Evolutionary conservation across 1,140 invertebrate genomes (phyloP).

Genomic region (Theocolax elegans): DNA sequence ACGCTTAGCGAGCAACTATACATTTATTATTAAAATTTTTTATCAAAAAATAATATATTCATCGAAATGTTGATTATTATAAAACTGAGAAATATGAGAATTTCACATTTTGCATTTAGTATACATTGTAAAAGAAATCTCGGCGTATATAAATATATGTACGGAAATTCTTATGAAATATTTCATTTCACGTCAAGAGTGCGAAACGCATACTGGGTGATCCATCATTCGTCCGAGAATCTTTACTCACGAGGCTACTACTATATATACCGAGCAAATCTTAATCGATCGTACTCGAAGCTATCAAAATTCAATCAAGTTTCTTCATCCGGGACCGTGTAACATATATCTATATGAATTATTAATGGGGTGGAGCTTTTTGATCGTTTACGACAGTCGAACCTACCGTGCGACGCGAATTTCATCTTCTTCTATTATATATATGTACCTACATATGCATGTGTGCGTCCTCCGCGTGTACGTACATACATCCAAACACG

Average conservation of each 20-base stretch:
- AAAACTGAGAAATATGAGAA: no score
- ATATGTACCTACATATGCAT: no score
- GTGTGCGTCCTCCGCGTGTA: no score
- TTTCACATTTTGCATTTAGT: no score
- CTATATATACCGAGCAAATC: not conserved
- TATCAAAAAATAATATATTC: no score
- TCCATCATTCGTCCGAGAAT: conserved; percentile 27
- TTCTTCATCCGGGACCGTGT: not conserved
- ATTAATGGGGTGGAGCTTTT: conserved; percentile 28
- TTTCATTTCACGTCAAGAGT: conserved; percentile 8
- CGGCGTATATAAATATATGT: no score
- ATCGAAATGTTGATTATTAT: no score
- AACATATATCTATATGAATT: conserved; percentile 26
- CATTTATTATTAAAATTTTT: no score
- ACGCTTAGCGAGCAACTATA: no score
- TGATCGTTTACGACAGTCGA: not conserved
- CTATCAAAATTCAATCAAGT: conserved; percentile 36
- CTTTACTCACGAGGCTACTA: not conserved
- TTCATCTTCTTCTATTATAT: not conserved
- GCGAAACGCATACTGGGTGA: not conserved
- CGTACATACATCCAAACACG: no score
- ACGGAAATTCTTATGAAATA: no score
- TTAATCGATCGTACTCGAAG: not conserved
- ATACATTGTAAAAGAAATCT: no score
- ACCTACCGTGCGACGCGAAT: not conserved